These are phyloP conservation scores for Hippocampus kuda DNA, from an alignment of 2,797 vertebrate species.

Conservation along the genomic window DNA sequence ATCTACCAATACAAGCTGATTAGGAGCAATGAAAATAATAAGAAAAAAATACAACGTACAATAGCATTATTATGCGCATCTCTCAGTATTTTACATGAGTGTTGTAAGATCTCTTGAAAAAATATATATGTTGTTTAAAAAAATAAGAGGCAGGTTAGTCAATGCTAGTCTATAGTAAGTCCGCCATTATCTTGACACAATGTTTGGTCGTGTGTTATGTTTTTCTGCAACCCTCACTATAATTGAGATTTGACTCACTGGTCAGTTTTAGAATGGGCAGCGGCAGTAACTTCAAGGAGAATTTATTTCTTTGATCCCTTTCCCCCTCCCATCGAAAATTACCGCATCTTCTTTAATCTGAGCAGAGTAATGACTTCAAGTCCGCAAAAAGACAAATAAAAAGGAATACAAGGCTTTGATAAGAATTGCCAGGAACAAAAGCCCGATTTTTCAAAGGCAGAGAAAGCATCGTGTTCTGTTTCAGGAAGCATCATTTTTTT, in stretches of 20 bases:
- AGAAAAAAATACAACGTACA: neutral
- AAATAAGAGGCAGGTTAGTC: neutral
- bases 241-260: slow-evolving; percentile 55
- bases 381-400: slow-evolving; percentile 84
- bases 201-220: neutral
- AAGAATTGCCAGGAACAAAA: slow-evolving; percentile 83
- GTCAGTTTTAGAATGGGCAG: slow-evolving; percentile 64
- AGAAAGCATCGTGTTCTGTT: slow-evolving; percentile 74
- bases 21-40: neutral
- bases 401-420: slow-evolving; percentile 85
- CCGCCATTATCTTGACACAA: neutral
- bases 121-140: no score
- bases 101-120: no score
- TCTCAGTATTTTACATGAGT: neutral
- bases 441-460: slow-evolving; percentile 78
- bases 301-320: slow-evolving; percentile 76
- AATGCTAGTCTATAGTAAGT: neutral
- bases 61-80: neutral
- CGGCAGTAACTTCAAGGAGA: slow-evolving; percentile 78
- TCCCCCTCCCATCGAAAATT: slow-evolving; percentile 79
- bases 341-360: slow-evolving; percentile 82
- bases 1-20: neutral
- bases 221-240: slow-evolving; percentile 29
- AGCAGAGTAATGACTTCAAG: slow-evolving; percentile 81
- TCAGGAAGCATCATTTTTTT: slow-evolving; percentile 70